Base-by-base conservation (phyloP, 2,113 vertebrate species). In the Cinclus cinclus region DNA sequence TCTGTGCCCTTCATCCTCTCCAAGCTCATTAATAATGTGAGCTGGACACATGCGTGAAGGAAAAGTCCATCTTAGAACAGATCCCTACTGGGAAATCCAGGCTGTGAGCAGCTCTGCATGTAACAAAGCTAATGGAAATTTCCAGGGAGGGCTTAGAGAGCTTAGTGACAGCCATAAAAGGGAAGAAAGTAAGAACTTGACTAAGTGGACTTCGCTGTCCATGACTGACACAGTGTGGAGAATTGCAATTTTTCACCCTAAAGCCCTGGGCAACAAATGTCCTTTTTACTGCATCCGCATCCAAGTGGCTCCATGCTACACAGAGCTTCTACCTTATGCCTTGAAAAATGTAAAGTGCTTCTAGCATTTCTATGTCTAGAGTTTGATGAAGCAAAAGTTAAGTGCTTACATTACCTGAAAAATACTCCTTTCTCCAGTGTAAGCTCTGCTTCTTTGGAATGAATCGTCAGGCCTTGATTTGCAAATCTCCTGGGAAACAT, bases 391-490 rank as follows among this genome's bases (percentile, higher is more conserved):
- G 81, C 81, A 95, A 88, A 97, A 94, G 90, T 94, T 90, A 95
- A 95, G 91, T 89, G 93, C 90, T 96, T 94, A 84, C n/a, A 49
- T 94, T 94, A 95, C 96, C 93, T 95, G 94, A 90, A 93, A 94
- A 83, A 90, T 89, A 83, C 52, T 95, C 67, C 33, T 89, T 91
- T 93, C 85, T 95, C 75, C 63, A 93, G 44, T 70, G 65, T 70
- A 74, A 97, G 92, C 47, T 95, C 41, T 71, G 37, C 53, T 91
- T 87, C 82, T 94, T 53, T 90, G 81, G 62, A 96, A 62, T 89
- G 75, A 96, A 74, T 89, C 18, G 90, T 92, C 59, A 93, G 75
- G 63, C 82, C 75, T 81, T 81, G 76, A 95, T 97, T 96, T 95
- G 95, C 90, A 94, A 67, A 53, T 95, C 93, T 95, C 90, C 93